Percentiles rank a stretch among this genome's conserved stretches.
These are phyloP conservation scores for Meles meles DNA, from an alignment of 2,113 vertebrate species.

Conservation along the genomic window DNA sequence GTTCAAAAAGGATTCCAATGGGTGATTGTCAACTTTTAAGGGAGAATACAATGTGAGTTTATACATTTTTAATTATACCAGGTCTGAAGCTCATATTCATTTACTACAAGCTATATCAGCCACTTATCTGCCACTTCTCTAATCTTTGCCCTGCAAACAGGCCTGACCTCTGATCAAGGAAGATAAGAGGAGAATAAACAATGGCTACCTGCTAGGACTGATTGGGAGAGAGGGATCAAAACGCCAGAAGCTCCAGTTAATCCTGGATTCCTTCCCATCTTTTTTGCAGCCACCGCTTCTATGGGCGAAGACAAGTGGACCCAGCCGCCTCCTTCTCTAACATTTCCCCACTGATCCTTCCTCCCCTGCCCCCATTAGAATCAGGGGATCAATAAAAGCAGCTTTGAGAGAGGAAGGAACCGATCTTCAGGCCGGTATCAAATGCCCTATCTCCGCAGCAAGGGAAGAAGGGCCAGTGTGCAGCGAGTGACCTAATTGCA, in stretches of 20 bases:
- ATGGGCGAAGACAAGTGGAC: neutral
- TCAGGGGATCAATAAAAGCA: slow-evolving; percentile 77
- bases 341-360: neutral
- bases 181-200: slow-evolving; percentile 65
- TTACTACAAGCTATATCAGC: slow-evolving; percentile 55
- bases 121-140: slow-evolving; percentile 51
- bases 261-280: neutral
- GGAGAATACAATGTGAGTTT: slow-evolving; percentile 40
- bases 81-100: slow-evolving; percentile 50
- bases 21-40: slow-evolving; percentile 50
- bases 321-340: neutral
- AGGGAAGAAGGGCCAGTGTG: neutral
- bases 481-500: slow-evolving; percentile 21
- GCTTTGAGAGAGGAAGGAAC: slow-evolving; percentile 78
- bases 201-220: slow-evolving; percentile 54
- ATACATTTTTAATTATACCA: slow-evolving; percentile 71
- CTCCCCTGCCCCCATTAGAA: slow-evolving; percentile 49
- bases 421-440: slow-evolving; percentile 70
- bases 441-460: slow-evolving; percentile 65
- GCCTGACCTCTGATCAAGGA: slow-evolving; percentile 56
- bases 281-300: neutral
- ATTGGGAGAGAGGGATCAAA: slow-evolving; percentile 1
- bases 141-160: slow-evolving; percentile 68
- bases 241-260: neutral
- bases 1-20: neutral